Evolutionary conservation across 2,797 vertebrate genomes (phyloP).

Genomic region (Anguilla marmorata): DNA sequence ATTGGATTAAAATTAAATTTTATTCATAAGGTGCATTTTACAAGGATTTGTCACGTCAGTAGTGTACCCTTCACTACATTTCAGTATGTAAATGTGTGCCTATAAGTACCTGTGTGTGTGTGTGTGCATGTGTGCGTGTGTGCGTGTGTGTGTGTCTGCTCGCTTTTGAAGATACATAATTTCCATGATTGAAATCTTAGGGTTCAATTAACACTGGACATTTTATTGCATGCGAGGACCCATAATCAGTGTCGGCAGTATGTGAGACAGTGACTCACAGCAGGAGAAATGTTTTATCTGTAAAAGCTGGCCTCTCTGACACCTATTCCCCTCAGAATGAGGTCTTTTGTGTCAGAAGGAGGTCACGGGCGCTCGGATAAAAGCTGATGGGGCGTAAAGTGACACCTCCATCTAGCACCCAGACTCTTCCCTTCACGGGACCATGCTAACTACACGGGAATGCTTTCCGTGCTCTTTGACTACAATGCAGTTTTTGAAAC

Average conservation of each 20-base stretch:
- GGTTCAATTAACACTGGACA: background rate
- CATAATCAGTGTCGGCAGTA: background rate
- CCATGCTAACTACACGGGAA: conserved; percentile 14
- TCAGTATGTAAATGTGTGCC: no score
- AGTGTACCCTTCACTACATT: no score
- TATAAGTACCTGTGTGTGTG: no score
- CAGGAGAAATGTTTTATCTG: background rate
- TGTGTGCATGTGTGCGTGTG: no score
- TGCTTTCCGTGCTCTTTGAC: conserved; percentile 10
- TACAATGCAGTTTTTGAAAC: background rate
- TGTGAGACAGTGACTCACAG: background rate
- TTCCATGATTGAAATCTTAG: background rate
- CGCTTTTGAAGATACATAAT: background rate
- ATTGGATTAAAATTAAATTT: background rate
- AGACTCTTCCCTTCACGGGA: background rate
- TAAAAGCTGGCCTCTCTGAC: background rate
- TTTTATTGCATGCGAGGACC: background rate
- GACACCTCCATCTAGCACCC: background rate
- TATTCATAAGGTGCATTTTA: background rate
- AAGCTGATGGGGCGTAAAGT: background rate
- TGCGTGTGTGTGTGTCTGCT: no score
- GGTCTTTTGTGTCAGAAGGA: background rate
- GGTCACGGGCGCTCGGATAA: background rate
- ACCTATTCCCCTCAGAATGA: background rate
- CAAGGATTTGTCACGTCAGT: background rate